Conservation (phyloP, 2,113 vertebrate species). For the Mystacornis crossleyi region DNA sequence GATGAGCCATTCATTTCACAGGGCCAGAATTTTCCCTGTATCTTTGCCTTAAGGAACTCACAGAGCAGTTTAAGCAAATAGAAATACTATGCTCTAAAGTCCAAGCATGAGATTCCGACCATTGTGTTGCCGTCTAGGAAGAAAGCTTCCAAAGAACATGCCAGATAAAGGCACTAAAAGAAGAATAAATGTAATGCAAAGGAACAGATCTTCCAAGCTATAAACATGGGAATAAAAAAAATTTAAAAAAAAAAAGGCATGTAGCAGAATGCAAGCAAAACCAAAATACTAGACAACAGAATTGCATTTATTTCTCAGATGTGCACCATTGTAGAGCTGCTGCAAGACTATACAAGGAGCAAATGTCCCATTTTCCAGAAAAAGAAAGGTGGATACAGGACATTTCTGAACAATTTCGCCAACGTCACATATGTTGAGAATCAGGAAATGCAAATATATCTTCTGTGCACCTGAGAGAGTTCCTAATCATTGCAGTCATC, state of each 20-base stretch:
- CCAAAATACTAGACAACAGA: not conserved
- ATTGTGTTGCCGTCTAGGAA: not conserved
- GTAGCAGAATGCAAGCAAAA: not conserved
- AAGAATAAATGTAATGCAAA: not conserved
- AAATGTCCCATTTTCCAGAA: not conserved
- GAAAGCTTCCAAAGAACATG: not conserved
- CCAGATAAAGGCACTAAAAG: not conserved
- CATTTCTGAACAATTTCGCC: not conserved
- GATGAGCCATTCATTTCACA: not conserved
- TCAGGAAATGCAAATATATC: not conserved
- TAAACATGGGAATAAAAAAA: not conserved
- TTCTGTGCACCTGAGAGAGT: not conserved
- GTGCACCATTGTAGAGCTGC: not conserved
- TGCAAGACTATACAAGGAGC: not conserved
- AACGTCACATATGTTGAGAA: not conserved
- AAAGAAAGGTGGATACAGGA: not conserved
- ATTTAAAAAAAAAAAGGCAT: not conserved
- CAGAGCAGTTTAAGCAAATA: not conserved
- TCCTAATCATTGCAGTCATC: not conserved
- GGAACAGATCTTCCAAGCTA: not conserved
- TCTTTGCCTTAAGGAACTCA: not conserved
- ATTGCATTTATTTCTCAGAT: not conserved
- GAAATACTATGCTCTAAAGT: not conserved
- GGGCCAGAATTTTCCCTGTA: not conserved
- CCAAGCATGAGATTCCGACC: not conserved